phyloP scores from a whole-genome alignment of 1,140 invertebrate genomes.

The Bombyx mandarina region DNA sequence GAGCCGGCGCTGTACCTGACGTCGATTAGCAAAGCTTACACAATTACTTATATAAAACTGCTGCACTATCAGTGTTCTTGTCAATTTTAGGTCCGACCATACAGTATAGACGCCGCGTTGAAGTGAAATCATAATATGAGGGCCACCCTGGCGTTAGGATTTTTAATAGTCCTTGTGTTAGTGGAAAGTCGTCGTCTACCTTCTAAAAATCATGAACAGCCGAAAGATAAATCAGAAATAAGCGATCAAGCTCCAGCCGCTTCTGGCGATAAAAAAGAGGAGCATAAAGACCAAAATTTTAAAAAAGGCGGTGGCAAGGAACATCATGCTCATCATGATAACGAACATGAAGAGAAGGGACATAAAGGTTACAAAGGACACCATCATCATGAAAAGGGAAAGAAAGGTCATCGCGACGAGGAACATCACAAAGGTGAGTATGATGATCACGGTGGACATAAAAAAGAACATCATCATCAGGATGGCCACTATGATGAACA shows the following conservation, averaged over 20 bases:
- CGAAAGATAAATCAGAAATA: conserved; percentile 34
- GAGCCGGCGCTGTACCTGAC: conserved; percentile 14
- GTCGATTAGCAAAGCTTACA: conserved; percentile 50
- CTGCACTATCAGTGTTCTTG: conserved; percentile 48
- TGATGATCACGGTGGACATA: conserved; percentile 79
- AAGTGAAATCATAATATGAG: conserved; percentile 30
- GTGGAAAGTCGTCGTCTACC: conserved; percentile 37
- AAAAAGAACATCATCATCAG: conserved; percentile 81
- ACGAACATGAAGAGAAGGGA: conserved; percentile 74
- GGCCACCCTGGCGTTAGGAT: conserved; percentile 37
- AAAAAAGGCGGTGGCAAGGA: conserved; percentile 71
- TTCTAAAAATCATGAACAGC: conserved; percentile 24
- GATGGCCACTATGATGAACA: conserved; percentile 82
- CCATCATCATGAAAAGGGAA: conserved; percentile 78
- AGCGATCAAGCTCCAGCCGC: conserved; percentile 70
- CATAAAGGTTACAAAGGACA: conserved; percentile 77
- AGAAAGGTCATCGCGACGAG: conserved; percentile 81
- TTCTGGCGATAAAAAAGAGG: conserved; percentile 74
- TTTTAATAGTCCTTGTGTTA: conserved; percentile 29
- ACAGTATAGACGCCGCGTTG: conserved; percentile 19
- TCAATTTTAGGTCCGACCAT: conserved; percentile 45
- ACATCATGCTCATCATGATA: conserved; percentile 63
- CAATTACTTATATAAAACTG: conserved; percentile 66
- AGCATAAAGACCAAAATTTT: conserved; percentile 71
- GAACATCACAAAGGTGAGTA: conserved; percentile 80